A percentile compares a stretch with the other conserved stretches of the same genome.
Evolutionary conservation across 2,888 invertebrate genomes (phyloP).

Genomic region (Heliconius erato): DNA sequence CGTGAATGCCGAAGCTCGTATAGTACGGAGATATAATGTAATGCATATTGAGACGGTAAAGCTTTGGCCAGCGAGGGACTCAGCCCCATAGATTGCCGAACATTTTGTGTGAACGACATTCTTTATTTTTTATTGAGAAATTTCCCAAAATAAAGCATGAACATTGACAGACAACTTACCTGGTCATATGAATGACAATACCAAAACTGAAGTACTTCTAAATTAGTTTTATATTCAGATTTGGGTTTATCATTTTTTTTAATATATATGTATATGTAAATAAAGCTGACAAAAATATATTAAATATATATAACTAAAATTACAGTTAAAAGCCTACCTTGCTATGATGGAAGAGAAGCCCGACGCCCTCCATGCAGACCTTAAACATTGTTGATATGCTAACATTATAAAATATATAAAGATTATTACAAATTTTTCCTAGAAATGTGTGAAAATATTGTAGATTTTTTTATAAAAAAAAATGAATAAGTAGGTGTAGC

Average conservation of each 20-base stretch:
- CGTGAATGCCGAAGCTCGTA: slow-evolving; percentile 69
- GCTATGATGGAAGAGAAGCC: slow-evolving; percentile 99
- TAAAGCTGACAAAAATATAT: slow-evolving; percentile 75
- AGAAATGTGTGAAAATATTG: neutral
- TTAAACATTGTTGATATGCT: slow-evolving; percentile 56
- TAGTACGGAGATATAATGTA: slow-evolving; percentile 56
- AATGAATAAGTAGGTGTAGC: neutral
- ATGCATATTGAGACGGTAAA: slow-evolving; percentile 72
- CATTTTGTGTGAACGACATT: slow-evolving; percentile 61
- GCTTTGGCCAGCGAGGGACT: slow-evolving; percentile 70
- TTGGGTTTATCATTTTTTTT: slow-evolving; percentile 69
- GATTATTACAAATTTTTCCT: neutral
- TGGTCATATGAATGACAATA: slow-evolving; percentile 64
- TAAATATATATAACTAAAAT: slow-evolving; percentile 56
- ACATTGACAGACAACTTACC: slow-evolving; percentile 81
- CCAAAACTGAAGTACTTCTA: slow-evolving; percentile 61
- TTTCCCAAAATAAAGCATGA: slow-evolving; percentile 74
- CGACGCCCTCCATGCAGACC: slow-evolving; percentile 99
- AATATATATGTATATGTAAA: slow-evolving; percentile 64
- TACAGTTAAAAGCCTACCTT: slow-evolving; percentile 90
- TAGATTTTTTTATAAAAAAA: neutral
- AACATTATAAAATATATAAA: slow-evolving; percentile 15
- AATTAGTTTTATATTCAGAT: slow-evolving; percentile 48
- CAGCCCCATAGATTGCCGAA: slow-evolving; percentile 63
- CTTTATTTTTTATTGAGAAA: slow-evolving; percentile 65